Conservation (phyloP, 2,113 vertebrate species). For the Pterocles gutturalis region DNA sequence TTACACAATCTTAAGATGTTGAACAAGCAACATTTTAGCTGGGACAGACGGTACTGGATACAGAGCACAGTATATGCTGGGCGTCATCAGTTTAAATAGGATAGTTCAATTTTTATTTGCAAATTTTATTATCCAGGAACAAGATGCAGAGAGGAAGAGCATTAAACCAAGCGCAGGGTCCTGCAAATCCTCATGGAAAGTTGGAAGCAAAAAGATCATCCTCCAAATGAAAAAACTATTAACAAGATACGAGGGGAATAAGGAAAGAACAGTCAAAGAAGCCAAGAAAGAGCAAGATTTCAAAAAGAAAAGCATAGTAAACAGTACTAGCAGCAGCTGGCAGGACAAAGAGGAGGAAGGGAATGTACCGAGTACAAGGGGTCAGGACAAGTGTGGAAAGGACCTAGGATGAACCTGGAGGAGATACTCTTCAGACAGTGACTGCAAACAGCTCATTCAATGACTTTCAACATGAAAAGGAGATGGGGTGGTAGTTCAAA, state of each 20-base stretch:
- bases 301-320: constrained; percentile 33
- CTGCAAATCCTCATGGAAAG: neutral
- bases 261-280: neutral
- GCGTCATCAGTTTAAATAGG: neutral
- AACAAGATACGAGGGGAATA: neutral
- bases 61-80: neutral
- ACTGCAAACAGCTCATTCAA: neutral
- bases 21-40: constrained; percentile 28
- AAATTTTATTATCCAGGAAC: constrained; percentile 7
- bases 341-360: constrained; percentile 20
- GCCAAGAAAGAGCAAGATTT: neutral
- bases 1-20: neutral
- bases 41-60: constrained; percentile 19
- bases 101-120: neutral
- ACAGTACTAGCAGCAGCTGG: constrained; percentile 18
- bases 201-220: neutral
- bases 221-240: neutral
- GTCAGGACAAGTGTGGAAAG: constrained; percentile 19
- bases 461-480: neutral
- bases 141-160: neutral
- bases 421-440: neutral
- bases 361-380: constrained; percentile 5
- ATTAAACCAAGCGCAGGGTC: neutral
- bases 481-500: neutral
- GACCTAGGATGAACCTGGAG: neutral